Evolutionary conservation across 1,140 invertebrate genomes (phyloP), one percentile per base, ranked within the genome.

Genomic region (Neuroterus valhalla): DNA sequence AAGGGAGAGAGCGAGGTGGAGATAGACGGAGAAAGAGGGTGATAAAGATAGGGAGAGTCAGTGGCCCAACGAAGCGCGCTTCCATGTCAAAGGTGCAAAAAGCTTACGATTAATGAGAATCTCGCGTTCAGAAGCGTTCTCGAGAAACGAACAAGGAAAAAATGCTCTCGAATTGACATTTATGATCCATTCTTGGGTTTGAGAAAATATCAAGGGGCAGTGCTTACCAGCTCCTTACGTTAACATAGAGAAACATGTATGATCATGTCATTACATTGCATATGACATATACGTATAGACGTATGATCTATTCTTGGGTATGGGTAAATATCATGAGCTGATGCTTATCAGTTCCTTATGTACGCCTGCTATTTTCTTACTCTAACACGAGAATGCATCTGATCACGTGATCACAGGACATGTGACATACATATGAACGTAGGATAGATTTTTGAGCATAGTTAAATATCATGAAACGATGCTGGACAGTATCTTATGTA

Each of bases 51-150:
- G 72, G 48, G 71, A 48, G 68, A 46, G 45, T 11, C 38, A 45
- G 21, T 48, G 50, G 50, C 44, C 42, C 78, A 78, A 66, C 75
- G 72, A 72, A 81, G 77, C 77, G 77, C 77, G 75, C 75, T 81
- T 81, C 74, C 79, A 78, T 76, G 67, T 72, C 70, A 68, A 15
- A 62, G 55, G 26, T 52, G 74, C 55, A 77, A 74, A 77, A 77
- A 77, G 72, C 76, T 74, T 48, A 69, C 72, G 68, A 74, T 68
- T 77, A 68, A 76, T 72, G 75, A 55, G 52, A 46, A 62, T 62
- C 42, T 45, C 69, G 31, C 31, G 44, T 15, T 62, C 66, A 50
- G 62, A 68, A 52, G 62, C 50, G 48, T 23, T 44, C 21, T n/a
- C 15, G 19, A 62, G 52, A 52, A 23, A 21, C 52, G 26, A 23